Evolutionary conservation across 2,797 vertebrate genomes (phyloP).

Genomic region (Manis crassicaudata): DNA sequence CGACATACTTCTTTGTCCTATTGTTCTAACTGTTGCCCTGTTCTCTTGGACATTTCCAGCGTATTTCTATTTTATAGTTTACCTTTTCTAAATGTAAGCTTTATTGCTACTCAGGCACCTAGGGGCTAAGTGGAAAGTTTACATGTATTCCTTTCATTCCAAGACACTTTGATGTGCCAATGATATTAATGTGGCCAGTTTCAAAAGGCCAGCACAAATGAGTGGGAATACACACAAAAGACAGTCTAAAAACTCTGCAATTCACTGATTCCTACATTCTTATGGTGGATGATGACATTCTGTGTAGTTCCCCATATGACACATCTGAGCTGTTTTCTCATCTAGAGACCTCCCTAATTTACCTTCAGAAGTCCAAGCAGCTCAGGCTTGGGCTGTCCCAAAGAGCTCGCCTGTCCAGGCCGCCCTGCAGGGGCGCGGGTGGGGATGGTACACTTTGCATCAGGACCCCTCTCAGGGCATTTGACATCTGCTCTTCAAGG

Average conservation of each 20-base stretch:
- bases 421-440: not conserved
- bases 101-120: not conserved
- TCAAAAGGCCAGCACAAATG: not conserved
- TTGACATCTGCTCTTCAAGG: not conserved
- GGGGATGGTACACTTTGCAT: not conserved
- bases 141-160: not conserved
- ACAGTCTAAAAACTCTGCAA: not conserved
- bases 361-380: not conserved
- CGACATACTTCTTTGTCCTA: not conserved
- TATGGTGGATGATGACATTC: not conserved
- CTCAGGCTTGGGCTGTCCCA: not conserved
- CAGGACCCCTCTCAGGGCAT: not conserved
- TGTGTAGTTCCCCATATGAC: not conserved
- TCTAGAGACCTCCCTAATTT: not conserved
- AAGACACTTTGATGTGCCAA: not conserved
- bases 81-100: slow-evolving; percentile 24
- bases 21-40: not conserved
- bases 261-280: not conserved
- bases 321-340: not conserved
- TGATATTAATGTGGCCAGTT: not conserved
- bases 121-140: not conserved
- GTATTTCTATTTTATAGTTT: slow-evolving; percentile 34
- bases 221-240: not conserved
- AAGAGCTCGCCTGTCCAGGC: not conserved
- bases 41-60: not conserved